Evolutionary conservation across 2,888 invertebrate species (phyloP), one percentile per base, ranked within the genome.

Genomic region (Thera obeliscata): DNA sequence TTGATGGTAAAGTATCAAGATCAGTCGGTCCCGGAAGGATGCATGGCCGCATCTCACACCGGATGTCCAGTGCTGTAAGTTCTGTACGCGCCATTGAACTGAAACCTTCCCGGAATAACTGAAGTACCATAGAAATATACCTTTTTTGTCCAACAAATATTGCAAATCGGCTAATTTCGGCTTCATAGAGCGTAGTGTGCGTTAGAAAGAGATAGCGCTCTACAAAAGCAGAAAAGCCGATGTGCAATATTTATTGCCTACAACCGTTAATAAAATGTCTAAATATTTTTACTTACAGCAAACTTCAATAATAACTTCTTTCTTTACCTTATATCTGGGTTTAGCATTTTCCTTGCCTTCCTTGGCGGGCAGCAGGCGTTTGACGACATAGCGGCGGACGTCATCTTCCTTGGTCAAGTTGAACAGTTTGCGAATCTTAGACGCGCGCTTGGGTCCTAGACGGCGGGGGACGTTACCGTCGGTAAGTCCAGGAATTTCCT

Each of bases 331-430:
- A 78, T 88, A 85, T 88, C 93, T 92, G 78, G 91, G 93, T 82
- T 93, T 93, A 65, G 93, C 90, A 60, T 92, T 96, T 85, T 97
- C 97, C 89, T 96, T 96, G 87, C 96, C 96, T 78, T 96, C 96
- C 88, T 96, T 96, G 77, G 96, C 95, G 66, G 98, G 96, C 80
- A 98, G 95, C 6, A 98, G 97, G 71, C 99, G 96, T 89, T 98
- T 98, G 74, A 99, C 98, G 66, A 99, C 99, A 86, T 97, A 99
- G 78, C 98, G 97, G 78, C 99, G 96, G 1, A 99, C 99, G 94
- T 99, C 99, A 90, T 99, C 99, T 83, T 99, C 97, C 94, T 99
- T 99, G 83, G 95, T 94, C 85, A 99, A 94, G 92, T 99, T 99
- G 94, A 99, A 99, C 68, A 99, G 95, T 89, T 99, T 99, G 76